Evolutionary conservation across 2,797 vertebrate species (phyloP), one percentile per base, ranked within the genome.

Genomic region (Otolemur crassicaudatus): DNA sequence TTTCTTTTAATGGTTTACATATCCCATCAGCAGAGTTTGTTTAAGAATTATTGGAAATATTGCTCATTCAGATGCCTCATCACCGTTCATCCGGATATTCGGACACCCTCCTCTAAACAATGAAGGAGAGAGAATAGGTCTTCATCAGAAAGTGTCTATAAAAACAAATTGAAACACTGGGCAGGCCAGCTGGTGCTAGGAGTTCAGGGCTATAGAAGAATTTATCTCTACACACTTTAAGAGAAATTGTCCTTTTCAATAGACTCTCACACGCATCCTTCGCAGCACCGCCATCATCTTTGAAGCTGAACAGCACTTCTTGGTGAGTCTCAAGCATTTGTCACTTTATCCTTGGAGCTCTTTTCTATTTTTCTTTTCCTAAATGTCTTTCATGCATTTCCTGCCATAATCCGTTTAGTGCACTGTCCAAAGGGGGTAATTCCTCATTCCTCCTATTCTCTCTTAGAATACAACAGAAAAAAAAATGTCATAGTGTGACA

Each of bases 111-210:
- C 88, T 97, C 94, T 72, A 94, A 91, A 95, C 95, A 95, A 87
- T 49, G 65, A 94, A 86, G 94, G 80, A 98, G 93, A 96, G 22
- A 95, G 90, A 96, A 73, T 56, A 96, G 93, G 76, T 43, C 13
- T 97, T 83, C 72, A 94, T 80, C 43, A 97, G 2, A 34, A 97
- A 96, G 40, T 97, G 77, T 95, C 82, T 70, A 84, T 97, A 97
- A 98, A 97, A 94, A 93, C 56, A 97, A 97, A 98, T 96, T 88
- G 73, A 97, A 98, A 84, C 43, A 79, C 69, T 12, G 93, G 5
- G 17, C 97, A 91, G 76, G 93, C 81, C 94, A 98, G 83, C 96
- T 97, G 94, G 70, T 97, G 91, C 97, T 81, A 73, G 77, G 97
- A 97, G 79, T 96, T 97, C 94, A 91, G 0, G 85, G 29, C 77